phyloP scores from a whole-genome alignment of 1,140 invertebrate genomes.

The Drosophila eugracilis region DNA sequence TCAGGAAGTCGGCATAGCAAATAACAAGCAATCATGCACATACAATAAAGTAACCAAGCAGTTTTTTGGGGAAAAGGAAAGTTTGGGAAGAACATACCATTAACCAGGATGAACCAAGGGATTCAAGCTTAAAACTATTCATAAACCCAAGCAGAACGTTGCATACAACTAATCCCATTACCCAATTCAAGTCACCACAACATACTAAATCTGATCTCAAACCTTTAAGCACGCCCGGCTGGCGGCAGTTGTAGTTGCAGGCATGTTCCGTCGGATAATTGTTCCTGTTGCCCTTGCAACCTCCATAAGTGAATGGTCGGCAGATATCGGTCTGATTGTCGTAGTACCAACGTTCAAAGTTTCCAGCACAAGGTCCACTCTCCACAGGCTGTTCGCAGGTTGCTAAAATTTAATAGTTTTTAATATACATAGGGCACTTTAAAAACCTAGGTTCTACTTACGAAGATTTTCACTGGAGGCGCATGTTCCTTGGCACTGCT shows the following conservation, averaged over 20 bases:
- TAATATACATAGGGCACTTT: too few relatives aligned
- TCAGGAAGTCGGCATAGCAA: constrained; percentile 51
- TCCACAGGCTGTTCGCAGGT: constrained; percentile 92
- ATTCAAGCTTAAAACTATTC: constrained; percentile 32
- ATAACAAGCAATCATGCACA: constrained; percentile 69
- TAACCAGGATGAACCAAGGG: constrained; percentile 52
- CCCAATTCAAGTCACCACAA: constrained; percentile 7
- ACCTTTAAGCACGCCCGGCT: constrained; percentile 91
- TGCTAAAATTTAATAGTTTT: too few relatives aligned
- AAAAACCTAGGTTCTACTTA: constrained; percentile 82
- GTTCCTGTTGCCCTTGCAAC: constrained; percentile 96
- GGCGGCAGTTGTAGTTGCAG: constrained; percentile 91
- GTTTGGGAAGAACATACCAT: constrained; percentile 58
- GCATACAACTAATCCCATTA: constrained; percentile 6
- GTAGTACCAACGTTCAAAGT: constrained; percentile 93
- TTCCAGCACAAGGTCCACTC: constrained; percentile 93
- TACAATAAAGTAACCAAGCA: constrained; percentile 55
- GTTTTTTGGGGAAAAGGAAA: constrained; percentile 32
- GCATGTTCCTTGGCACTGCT: constrained; percentile 93
- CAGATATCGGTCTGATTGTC: constrained; percentile 90
- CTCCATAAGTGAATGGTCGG: constrained; percentile 93
- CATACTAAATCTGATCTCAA: constrained; percentile 63
- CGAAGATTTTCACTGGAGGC: constrained; percentile 89
- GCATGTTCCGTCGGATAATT: constrained; percentile 93
- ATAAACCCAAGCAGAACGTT: constrained; percentile 19